phyloP scores from a whole-genome alignment of 2,113 vertebrate genomes.

The Rhynchopsitta pachyrhyncha region DNA sequence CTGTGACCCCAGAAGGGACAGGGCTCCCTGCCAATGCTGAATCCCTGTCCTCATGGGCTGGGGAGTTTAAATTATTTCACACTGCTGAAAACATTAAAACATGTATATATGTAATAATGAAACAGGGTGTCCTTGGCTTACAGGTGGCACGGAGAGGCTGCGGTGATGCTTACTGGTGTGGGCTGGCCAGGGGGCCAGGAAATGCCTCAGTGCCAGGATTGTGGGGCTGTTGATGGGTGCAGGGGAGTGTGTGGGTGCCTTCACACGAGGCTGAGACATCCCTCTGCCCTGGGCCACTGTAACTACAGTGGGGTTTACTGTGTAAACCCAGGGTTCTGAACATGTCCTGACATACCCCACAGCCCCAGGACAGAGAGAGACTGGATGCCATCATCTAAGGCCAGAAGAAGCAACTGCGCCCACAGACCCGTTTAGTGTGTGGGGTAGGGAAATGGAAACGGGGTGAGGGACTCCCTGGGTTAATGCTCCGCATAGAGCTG shows the following conservation, averaged over 20 bases:
- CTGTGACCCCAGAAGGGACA: fast-evolving
- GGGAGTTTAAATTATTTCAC: conserved; percentile 27
- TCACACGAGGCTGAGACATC: not conserved
- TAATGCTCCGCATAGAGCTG: not conserved
- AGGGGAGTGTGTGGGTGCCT: not conserved
- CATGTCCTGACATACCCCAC: not conserved
- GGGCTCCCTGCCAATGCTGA: not conserved
- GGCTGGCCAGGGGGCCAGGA: not conserved
- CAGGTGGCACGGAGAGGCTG: fast-evolving
- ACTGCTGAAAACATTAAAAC: not conserved
- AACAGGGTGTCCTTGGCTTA: not conserved
- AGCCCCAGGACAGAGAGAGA: not conserved
- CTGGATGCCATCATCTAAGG: not conserved
- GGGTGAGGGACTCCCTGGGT: not conserved
- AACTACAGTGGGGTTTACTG: fast-evolving
- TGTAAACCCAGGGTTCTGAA: fast-evolving
- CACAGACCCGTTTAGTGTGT: fast-evolving
- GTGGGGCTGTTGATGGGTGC: not conserved
- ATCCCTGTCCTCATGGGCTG: fast-evolving
- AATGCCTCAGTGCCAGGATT: fast-evolving
- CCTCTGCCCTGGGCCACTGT: fast-evolving
- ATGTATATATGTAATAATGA: not conserved
- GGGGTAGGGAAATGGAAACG: not conserved
- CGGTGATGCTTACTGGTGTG: fast-evolving
- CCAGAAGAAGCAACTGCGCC: not conserved